Conservation (phyloP, 2,888 invertebrate species). For the Mactromeris polynyma region DNA sequence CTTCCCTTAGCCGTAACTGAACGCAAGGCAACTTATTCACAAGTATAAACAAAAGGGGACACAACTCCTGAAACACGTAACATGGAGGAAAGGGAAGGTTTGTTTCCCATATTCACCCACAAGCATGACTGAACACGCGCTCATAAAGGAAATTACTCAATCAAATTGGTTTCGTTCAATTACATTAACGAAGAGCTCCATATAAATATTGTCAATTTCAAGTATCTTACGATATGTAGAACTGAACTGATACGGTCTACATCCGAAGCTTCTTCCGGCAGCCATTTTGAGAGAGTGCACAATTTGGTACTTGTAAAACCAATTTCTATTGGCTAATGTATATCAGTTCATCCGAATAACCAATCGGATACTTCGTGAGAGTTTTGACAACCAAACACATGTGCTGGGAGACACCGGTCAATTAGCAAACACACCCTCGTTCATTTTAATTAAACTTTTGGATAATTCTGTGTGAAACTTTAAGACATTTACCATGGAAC, state of each 20-base stretch:
- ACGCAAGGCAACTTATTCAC: too few relatives aligned
- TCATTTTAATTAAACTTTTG: conserved; percentile 1
- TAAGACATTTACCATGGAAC: background rate
- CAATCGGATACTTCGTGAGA: conserved; percentile 57
- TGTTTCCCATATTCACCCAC: background rate
- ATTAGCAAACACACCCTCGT: conserved; percentile 16
- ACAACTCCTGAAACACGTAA: background rate
- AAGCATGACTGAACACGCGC: background rate
- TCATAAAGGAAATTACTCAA: background rate
- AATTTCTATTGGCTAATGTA: conserved; percentile 52
- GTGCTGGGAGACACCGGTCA: conserved; percentile 29
- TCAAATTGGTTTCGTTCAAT: background rate
- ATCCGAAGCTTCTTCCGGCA: conserved; percentile 1
- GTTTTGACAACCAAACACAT: conserved; percentile 63
- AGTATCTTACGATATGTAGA: background rate
- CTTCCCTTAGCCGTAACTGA: too few relatives aligned
- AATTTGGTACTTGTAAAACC: conserved; percentile 25
- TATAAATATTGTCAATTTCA: background rate
- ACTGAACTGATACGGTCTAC: background rate
- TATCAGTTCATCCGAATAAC: conserved; percentile 59
- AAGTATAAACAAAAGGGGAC: background rate
- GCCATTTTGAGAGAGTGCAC: conserved; percentile 47
- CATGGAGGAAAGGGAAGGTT: background rate
- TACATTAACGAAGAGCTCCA: background rate
- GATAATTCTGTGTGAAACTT: conserved; percentile 2